Conservation (phyloP, 2,113 vertebrate genomes). For the Coturnix japonica region DNA sequence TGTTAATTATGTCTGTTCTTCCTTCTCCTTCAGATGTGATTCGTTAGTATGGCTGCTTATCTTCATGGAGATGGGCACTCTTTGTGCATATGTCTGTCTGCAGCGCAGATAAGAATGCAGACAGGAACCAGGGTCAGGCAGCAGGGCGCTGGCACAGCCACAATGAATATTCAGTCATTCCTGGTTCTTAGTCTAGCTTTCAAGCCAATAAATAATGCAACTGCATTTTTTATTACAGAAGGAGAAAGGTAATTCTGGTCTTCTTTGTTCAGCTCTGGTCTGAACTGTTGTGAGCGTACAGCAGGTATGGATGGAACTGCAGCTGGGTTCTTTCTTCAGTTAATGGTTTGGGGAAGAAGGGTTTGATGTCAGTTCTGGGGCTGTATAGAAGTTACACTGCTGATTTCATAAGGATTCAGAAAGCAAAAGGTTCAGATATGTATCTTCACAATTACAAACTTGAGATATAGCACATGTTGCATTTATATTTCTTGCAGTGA, state of each 20-base stretch:
- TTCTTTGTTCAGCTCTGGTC: background rate
- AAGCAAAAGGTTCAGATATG: background rate
- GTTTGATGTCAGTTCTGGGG: background rate
- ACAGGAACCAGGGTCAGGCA: background rate
- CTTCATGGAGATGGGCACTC: background rate
- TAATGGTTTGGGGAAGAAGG: background rate
- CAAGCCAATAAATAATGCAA: background rate
- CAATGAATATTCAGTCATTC: background rate
- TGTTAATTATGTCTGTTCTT: background rate
- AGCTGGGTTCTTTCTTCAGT: background rate
- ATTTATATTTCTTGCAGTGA: background rate
- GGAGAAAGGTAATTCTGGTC: background rate
- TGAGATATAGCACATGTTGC: background rate
- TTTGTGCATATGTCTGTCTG: too few relatives aligned
- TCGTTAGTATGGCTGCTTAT: background rate
- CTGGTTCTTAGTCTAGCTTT: background rate
- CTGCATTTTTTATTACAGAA: background rate
- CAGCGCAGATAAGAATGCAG: background rate
- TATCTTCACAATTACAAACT: background rate
- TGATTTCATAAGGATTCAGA: background rate
- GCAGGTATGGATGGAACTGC: background rate
- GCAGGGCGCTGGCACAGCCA: background rate
- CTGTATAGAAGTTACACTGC: background rate
- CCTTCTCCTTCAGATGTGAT: background rate
- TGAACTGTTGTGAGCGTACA: rapidly evolving